Base-by-base conservation (phyloP, 92 coral and sea anemone genomes). In the Nematostella vectensis region DNA sequence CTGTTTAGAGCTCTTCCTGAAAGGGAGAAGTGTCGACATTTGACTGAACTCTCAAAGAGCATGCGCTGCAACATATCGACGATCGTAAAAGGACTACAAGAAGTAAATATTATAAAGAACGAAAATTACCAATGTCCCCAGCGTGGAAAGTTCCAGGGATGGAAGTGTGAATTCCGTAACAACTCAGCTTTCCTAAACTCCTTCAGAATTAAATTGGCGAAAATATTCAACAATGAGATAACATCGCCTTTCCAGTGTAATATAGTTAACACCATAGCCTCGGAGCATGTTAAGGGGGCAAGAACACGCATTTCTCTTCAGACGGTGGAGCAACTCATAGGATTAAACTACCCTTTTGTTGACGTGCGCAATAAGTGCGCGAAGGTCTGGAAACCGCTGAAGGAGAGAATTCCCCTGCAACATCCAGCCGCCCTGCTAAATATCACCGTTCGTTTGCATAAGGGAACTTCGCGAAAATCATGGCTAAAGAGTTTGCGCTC, bases 161-260 rank as follows among this genome's bases (percentile, higher is more conserved):
- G 51, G 16, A 25, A 21, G 0, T 66, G 72, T 27, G 54, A 18
- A 21, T 23, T 23, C 11, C 61, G 24, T 2, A 53, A 16, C 21
- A 57, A 29, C 33, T 37, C 26, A 29, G 29, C 24, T 4, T 40
- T 44, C 16, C 40, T 70, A 11, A 50, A 57, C 24, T 30, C 39
- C 23, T 70, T 62, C 53, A 29, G 54, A 48, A 45, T 19, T 3
- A 77, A 52, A 42, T 61, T 70, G 65, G 74, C 25, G 25, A 69
- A 53, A 36, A 45, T 91, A 4, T 91, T 91, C 69, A 52, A 47
- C 51, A 29, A 47, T 52, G 27, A 42, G 43, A 63, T 91, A 11
- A 70, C 98, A 0, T n/a, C 53, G 8, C 80, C 93, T 11, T 91
- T 84, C 55, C 80, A 87, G 73, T 91, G 98, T 53, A 62, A 69